Evolutionary conservation across 2,888 invertebrate species (phyloP).

Genomic region (Eilema depressum): DNA sequence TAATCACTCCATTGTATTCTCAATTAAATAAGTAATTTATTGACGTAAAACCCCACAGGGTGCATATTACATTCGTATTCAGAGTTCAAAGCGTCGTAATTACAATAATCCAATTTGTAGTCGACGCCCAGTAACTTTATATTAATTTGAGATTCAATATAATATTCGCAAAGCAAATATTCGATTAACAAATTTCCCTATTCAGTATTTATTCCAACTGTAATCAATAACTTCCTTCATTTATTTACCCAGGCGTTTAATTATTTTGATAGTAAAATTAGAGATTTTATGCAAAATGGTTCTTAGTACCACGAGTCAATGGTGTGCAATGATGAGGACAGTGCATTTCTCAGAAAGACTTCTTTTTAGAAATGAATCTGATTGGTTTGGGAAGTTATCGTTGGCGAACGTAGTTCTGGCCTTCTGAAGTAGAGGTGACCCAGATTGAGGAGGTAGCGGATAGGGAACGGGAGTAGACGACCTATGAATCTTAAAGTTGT

Average conservation of each 20-base stretch:
- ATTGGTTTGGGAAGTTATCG: neutral
- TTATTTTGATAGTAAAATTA: neutral
- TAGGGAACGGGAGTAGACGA: neutral
- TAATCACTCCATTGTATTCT: constrained; percentile 1
- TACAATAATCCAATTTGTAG: constrained; percentile 36
- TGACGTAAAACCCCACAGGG: neutral
- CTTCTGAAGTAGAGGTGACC: neutral
- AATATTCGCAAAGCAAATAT: constrained; percentile 20
- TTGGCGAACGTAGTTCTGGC: neutral
- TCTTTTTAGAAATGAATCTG: too few relatives aligned
- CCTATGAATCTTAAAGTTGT: neutral
- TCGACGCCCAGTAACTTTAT: constrained; percentile 22
- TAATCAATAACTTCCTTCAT: constrained; percentile 1
- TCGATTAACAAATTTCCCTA: constrained; percentile 24
- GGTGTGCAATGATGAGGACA: too few relatives aligned
- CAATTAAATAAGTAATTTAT: constrained; percentile 21
- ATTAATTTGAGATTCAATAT: constrained; percentile 30
- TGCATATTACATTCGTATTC: neutral
- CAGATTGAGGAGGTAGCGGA: neutral
- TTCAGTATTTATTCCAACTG: constrained; percentile 21
- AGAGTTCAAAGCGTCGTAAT: constrained; percentile 23
- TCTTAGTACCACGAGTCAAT: neutral
- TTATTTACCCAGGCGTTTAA: neutral
- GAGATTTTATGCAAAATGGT: neutral
- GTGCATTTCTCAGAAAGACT: too few relatives aligned